Base-by-base conservation (phyloP, 23 tunicate species). In the Clavelina lepadiformis region DNA sequence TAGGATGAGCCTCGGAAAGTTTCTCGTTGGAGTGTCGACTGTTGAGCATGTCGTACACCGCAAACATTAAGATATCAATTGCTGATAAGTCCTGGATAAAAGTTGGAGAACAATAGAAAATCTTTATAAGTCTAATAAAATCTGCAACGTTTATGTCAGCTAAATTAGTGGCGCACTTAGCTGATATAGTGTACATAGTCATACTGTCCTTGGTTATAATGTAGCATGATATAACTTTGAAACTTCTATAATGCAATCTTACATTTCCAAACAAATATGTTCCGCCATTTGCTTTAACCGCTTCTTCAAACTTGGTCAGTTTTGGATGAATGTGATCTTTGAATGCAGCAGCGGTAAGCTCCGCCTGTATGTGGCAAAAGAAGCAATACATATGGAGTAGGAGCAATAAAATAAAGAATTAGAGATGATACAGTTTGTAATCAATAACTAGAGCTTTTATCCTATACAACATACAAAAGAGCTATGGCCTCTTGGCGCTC, bases 201-300 rank as follows among this genome's bases (percentile, higher is more conserved):
- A n/a, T n/a, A n/a, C n/a, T n/a, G n/a, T n/a, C n/a, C n/a, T n/a
- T n/a, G n/a, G n/a, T n/a, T n/a, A n/a, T n/a, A n/a, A n/a, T n/a
- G n/a, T n/a, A n/a, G n/a, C n/a, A n/a, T n/a, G n/a, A n/a, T n/a
- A n/a, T n/a, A n/a, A n/a, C n/a, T n/a, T n/a, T n/a, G n/a, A n/a
- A n/a, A n/a, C n/a, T n/a, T n/a, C n/a, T n/a, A n/a, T n/a, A 15
- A 11, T 41, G 15, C 15, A 41, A 11, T 11, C 20, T 6, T 69
- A 69, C 75, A 25, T 69, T 31, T 44, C 78, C 68, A 46, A 72
- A 72, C 57, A 72, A 19, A 45, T 72, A 72, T 1, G 38, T 41
- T n/a, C 78, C 78, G 26, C 57, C 47, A 21, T 18, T 44, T n/a
- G 50, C 31, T 1, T 25, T 56, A 2, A 54, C 64, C 44, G 25